These are phyloP conservation scores for Epirrhoe alternata DNA, from an alignment of 2,888 invertebrate species.

Conservation along the genomic window DNA sequence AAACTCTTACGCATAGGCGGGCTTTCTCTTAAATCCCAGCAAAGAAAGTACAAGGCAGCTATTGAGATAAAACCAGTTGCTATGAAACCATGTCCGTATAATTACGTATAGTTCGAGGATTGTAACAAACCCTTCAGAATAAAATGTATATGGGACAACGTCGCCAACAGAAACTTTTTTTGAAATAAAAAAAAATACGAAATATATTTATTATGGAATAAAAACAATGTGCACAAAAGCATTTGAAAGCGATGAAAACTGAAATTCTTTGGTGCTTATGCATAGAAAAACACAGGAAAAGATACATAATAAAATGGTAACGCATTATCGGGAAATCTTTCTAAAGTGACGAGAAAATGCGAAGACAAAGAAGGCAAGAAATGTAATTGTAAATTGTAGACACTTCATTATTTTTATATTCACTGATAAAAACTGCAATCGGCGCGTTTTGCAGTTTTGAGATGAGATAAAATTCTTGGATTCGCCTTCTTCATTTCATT, in stretches of 20 bases:
- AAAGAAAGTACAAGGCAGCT: conserved; percentile 61
- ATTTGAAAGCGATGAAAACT: too few species aligned
- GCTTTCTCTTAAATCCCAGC: conserved; percentile 57
- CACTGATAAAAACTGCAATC: too few species aligned
- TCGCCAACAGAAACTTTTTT: too few species aligned
- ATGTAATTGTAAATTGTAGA: neutral
- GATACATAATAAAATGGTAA: neutral
- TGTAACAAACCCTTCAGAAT: too few species aligned
- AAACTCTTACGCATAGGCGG: conserved; percentile 60
- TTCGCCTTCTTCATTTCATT: too few species aligned
- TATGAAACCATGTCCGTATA: neutral
- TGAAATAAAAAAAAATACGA: too few species aligned
- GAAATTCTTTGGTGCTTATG: too few species aligned
- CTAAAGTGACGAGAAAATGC: neutral
- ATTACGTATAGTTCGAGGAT: neutral
- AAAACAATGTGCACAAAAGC: too few species aligned
- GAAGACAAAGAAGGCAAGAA: neutral
- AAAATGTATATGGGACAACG: too few species aligned
- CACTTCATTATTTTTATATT: neutral
- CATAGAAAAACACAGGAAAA: neutral
- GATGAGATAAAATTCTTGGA: too few species aligned
- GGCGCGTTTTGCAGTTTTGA: too few species aligned
- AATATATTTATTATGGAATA: too few species aligned
- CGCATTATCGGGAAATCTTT: neutral
- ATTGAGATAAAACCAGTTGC: conserved; percentile 42